Evolutionary conservation across 2,797 vertebrate genomes (phyloP).

Genomic region (Smutsia gigantea): DNA sequence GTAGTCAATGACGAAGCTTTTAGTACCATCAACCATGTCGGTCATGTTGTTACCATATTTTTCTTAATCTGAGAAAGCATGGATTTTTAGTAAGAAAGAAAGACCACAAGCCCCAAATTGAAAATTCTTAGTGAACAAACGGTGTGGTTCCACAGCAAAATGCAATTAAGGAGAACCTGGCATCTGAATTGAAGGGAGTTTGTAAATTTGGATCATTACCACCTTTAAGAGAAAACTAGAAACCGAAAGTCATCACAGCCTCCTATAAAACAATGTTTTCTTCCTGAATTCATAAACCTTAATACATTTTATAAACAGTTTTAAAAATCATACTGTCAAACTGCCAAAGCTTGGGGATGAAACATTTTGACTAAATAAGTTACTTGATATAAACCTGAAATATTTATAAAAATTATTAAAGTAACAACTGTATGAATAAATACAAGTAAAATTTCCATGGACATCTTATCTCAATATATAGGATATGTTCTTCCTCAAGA

Average conservation of each 20-base stretch:
- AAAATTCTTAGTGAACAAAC: conserved; percentile 25
- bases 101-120: neutral
- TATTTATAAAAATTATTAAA: conserved; percentile 33
- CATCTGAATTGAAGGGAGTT: neutral
- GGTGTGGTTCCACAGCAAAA: neutral
- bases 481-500: neutral
- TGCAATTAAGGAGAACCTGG: neutral
- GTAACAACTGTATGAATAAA: neutral
- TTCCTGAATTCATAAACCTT: conserved; percentile 1
- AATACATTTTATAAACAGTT: conserved; percentile 30
- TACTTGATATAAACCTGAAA: conserved; percentile 25
- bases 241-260: neutral
- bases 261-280: neutral
- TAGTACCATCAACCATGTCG: neutral
- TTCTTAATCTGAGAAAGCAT: neutral
- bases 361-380: neutral
- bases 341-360: neutral
- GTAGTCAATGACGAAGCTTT: neutral
- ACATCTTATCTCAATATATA: neutral
- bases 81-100: neutral
- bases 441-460: neutral
- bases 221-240: conserved; percentile 52
- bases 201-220: neutral
- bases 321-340: neutral
- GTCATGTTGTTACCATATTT: neutral